Conservation (phyloP, 2,113 vertebrate genomes). For the Acrocephalus arundinaceus region DNA sequence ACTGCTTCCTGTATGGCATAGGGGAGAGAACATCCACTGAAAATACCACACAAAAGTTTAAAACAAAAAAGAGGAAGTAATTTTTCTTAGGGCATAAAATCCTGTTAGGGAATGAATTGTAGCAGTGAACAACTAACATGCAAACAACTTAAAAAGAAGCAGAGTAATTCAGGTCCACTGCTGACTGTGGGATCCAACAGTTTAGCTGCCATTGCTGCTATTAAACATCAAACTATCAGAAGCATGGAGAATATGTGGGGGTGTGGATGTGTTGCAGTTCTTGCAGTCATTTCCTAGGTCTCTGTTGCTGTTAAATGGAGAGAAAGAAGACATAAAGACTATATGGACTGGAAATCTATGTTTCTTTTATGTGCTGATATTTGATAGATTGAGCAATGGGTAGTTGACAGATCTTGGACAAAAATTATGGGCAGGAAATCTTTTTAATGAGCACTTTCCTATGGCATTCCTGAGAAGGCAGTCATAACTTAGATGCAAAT, state of each 20-base stretch:
- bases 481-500: conserved; percentile 19
- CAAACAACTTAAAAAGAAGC: not conserved
- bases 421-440: conserved; percentile 14
- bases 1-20: not conserved
- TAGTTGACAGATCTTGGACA: not conserved
- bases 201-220: not conserved
- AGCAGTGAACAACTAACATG: not conserved
- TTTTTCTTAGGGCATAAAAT: not conserved
- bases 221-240: not conserved
- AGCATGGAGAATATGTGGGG: not conserved
- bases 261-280: not conserved
- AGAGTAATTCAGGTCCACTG: not conserved
- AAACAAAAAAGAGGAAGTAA: not conserved
- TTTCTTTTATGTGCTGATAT: not conserved
- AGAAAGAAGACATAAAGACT: not conserved
- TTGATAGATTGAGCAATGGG: not conserved
- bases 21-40: not conserved
- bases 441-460: conserved; percentile 27
- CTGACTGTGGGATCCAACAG: not conserved
- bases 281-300: not conserved
- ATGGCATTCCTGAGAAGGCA: not conserved
- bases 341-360: conserved; percentile 13
- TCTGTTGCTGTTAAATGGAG: not conserved
- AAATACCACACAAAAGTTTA: not conserved
- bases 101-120: not conserved